Evolutionary conservation across 2,113 vertebrate species (phyloP).

Genomic region (Entelurus aequoreus): DNA sequence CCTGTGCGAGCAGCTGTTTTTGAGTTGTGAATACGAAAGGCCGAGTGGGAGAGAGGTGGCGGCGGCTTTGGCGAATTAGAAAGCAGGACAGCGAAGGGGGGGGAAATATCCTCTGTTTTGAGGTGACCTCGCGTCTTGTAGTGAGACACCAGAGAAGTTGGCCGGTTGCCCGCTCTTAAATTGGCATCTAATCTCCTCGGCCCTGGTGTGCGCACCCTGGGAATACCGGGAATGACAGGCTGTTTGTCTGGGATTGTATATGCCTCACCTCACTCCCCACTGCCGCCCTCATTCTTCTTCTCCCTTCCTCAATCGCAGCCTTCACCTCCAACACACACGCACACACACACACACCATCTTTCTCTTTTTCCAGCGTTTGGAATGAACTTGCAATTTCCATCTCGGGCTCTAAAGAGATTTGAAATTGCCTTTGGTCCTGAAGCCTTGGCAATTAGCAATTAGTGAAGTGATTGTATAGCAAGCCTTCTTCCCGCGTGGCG

Average conservation of each 20-base stretch:
- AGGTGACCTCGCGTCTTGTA: conserved; percentile 67
- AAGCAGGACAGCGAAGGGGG: conserved; percentile 28
- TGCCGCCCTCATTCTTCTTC: conserved; percentile 20
- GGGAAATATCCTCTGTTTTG: conserved; percentile 50
- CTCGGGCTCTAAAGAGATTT: conserved; percentile 65
- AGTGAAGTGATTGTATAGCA: conserved; percentile 62
- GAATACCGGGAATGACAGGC: conserved; percentile 68
- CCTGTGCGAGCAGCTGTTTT: conserved; percentile 16
- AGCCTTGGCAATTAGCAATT: conserved; percentile 70
- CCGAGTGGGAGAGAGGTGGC: not conserved
- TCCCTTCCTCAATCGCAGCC: conserved; percentile 39
- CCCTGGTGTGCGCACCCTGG: conserved; percentile 41
- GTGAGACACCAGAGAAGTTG: conserved; percentile 61
- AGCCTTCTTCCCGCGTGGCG: conserved; percentile 34
- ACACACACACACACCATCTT: not conserved
- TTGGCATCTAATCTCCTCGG: conserved; percentile 71
- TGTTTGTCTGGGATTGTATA: conserved; percentile 73
- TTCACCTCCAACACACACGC: conserved; percentile 7
- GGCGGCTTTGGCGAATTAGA: conserved; percentile 38
- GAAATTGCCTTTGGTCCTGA: conserved; percentile 68
- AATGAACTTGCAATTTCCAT: conserved; percentile 63
- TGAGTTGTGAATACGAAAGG: conserved; percentile 49
- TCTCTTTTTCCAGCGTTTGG: conserved; percentile 40
- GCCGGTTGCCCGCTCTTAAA: conserved; percentile 62
- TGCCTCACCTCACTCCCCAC: conserved; percentile 33